A percentile compares a stretch with the other conserved stretches of the same genome.
phyloP scores from a whole-genome alignment of 2,797 vertebrate species.

The Danio jaintianensis region DNA sequence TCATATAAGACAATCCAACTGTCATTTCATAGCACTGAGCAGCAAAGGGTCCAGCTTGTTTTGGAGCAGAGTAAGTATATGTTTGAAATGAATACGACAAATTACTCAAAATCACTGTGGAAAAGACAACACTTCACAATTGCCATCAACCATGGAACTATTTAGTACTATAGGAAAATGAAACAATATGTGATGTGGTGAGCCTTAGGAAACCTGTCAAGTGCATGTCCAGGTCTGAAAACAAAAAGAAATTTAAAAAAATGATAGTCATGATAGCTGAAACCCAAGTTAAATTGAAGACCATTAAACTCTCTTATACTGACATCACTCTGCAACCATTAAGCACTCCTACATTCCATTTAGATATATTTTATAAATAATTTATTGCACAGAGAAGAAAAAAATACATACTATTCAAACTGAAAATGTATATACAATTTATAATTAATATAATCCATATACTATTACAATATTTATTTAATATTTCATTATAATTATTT shows the following conservation, averaged over 20 bases:
- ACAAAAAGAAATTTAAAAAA: background rate
- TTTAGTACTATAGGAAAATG: background rate
- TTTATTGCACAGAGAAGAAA: background rate
- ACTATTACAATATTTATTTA: background rate
- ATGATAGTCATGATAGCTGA: background rate
- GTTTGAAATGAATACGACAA: background rate
- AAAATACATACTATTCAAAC: background rate
- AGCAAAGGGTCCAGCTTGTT: background rate
- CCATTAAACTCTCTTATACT: background rate
- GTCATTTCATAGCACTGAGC: constrained; percentile 5
- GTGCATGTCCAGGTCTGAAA: background rate
- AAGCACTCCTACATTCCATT: background rate
- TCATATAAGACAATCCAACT: constrained; percentile 15
- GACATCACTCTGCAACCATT: background rate
- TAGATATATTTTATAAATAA: background rate
- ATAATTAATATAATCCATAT: too few species aligned
- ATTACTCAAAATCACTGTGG: background rate
- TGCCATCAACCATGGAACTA: background rate
- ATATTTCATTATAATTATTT: background rate
- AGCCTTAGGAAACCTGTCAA: background rate
- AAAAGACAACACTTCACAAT: background rate
- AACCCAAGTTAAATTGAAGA: background rate
- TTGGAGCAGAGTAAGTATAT: constrained; percentile 1
- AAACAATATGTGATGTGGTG: background rate
- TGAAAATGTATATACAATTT: background rate